phyloP scores from a whole-genome alignment of 2,113 vertebrate genomes.

The Emydura subglobosa region DNA sequence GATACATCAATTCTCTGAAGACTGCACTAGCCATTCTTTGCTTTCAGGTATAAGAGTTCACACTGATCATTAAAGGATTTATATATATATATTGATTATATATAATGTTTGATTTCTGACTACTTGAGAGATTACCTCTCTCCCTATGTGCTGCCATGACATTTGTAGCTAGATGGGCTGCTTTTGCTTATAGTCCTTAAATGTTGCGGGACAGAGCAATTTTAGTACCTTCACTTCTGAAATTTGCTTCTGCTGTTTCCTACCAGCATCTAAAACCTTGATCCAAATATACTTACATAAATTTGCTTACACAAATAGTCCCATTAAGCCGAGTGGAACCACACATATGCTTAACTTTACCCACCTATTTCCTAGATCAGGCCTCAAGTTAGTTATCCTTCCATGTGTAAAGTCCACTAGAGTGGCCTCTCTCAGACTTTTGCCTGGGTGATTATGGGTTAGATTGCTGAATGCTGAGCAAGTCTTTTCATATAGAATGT shows the following conservation, averaged over 20 bases:
- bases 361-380: not conserved
- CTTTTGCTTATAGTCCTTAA: not conserved
- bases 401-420: not conserved
- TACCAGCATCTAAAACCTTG: not conserved
- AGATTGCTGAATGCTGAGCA: not conserved
- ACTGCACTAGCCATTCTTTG: accelerated
- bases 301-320: not conserved
- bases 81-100: not conserved
- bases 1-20: not conserved
- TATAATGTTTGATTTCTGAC: not conserved
- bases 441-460: not conserved
- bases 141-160: not conserved
- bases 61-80: not conserved
- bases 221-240: not conserved
- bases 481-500: not conserved
- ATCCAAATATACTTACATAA: not conserved
- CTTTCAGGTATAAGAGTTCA: not conserved
- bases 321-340: not conserved
- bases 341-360: not conserved
- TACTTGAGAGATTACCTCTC: not conserved
- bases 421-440: not conserved
- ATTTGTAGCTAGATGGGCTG: not conserved
- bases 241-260: not conserved
- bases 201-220: not conserved
- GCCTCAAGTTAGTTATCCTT: not conserved